Base-by-base conservation (phyloP, 2,888 invertebrate species). In the Oligia strigilis region DNA sequence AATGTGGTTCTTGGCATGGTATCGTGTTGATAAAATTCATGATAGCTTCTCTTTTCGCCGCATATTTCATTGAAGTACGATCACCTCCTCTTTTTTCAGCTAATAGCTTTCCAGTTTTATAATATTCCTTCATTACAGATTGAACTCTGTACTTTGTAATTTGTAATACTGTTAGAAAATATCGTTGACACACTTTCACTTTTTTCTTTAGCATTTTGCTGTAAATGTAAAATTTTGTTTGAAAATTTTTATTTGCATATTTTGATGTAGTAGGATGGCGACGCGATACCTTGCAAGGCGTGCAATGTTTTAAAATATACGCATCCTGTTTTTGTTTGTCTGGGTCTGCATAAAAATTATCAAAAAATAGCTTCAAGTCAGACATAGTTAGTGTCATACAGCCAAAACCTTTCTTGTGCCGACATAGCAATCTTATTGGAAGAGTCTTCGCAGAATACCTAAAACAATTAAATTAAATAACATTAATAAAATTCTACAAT, bases 371-470 rank as follows among this genome's bases (percentile, higher is more conserved):
- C 64, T 65, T 64, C 46, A 77, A 23, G n/a, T 67, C 43, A 58
- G 58, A 58, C 29, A 62, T 62, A 69, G 69, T 69, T 55, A 74
- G 74, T 65, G 55, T 9, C 75, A 77, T 78, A 67, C 81, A 81
- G 60, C 64, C 69, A 78, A 81, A 81, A 23, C 69, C 60, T 74
- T 81, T 81, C 67, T 81, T 75, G 67, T 78, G 78, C 49, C 60
- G 60, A 77, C 77, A 82, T 65, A 79, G 74, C 49, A 77, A 70
- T 70, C 74, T 76, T 75, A 52, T 73, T 40, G 78, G 78, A 43
- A 78, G 78, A 66, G 60, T 67, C 62, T 79, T 82, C 40, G 76
- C 72, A 66, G 82, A 77, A 82, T 82, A 81, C 72, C 75, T 78
- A 81, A 46, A 81, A 78, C 60, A 64, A 73, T 69, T 55, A 65